Percentiles rank a stretch among this genome's conserved stretches.
phyloP scores from a whole-genome alignment of 2,113 vertebrate species.

The Poeciliopsis turrubarensis region DNA sequence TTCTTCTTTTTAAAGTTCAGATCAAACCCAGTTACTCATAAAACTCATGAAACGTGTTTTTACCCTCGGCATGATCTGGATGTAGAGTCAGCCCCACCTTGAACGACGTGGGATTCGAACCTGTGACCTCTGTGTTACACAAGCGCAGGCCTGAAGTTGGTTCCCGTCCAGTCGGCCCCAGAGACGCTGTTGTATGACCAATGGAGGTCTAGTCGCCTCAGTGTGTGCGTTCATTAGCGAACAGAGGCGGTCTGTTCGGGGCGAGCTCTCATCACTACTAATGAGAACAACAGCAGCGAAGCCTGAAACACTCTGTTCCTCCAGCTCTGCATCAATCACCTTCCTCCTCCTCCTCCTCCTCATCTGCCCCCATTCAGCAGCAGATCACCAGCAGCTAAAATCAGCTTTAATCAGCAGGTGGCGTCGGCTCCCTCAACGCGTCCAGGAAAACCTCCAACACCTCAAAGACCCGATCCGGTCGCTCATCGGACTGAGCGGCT shows the following conservation, averaged over 20 bases:
- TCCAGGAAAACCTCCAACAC: too few species aligned
- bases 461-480: too few species aligned
- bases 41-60: background rate
- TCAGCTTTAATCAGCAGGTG: background rate
- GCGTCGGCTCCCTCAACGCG: background rate
- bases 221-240: conserved; percentile 70
- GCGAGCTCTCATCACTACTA: conserved; percentile 66
- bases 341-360: background rate
- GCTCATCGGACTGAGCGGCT: too few species aligned
- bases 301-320: conserved; percentile 55
- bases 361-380: background rate
- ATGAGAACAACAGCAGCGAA: conserved; percentile 64
- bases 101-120: conserved; percentile 43
- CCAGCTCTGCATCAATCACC: conserved; percentile 20
- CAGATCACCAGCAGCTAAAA: background rate
- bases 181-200: conserved; percentile 45
- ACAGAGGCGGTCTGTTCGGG: conserved; percentile 72
- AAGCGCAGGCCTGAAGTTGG: conserved; percentile 39
- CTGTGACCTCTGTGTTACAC: conserved; percentile 60
- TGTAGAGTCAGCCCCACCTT: background rate
- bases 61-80: background rate
- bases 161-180: conserved; percentile 52
- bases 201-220: conserved; percentile 49
- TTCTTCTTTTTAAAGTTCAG: background rate
- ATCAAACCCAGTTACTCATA: background rate